These are phyloP conservation scores for Sesia apiformis DNA, from an alignment of 2,888 invertebrate species.

Conservation along the genomic window DNA sequence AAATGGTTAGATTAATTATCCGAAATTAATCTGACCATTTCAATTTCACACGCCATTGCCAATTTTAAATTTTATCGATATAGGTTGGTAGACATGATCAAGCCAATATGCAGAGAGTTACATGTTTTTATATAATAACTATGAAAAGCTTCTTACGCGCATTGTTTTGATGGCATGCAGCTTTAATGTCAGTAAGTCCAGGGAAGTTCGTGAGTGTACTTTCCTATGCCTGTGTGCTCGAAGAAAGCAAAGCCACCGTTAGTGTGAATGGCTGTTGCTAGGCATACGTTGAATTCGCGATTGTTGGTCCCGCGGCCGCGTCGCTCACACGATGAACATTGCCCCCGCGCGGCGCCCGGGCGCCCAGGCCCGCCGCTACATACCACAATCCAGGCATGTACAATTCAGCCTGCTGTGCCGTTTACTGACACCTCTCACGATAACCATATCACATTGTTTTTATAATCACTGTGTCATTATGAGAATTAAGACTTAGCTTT, in stretches of 20 bases:
- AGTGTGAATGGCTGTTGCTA: conserved; percentile 45
- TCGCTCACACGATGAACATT: conserved; percentile 71
- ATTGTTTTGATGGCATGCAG: background rate
- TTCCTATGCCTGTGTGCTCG: conserved; percentile 40
- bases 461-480: conserved; percentile 18
- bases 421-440: conserved; percentile 38
- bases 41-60: too few relatives aligned
- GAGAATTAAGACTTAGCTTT: background rate
- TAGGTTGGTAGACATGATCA: too few relatives aligned
- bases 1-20: too few relatives aligned
- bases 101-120: too few relatives aligned
- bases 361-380: conserved; percentile 12
- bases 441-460: conserved; percentile 27
- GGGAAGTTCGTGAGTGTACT: conserved; percentile 14
- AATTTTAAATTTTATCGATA: too few relatives aligned
- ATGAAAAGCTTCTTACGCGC: too few relatives aligned
- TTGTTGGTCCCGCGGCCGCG: conserved; percentile 53
- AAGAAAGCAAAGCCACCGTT: conserved; percentile 45
- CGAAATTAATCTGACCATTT: too few relatives aligned
- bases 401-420: conserved; percentile 10
- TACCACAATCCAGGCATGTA: background rate
- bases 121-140: too few relatives aligned
- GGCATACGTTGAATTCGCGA: conserved; percentile 66
- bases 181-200: background rate
- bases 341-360: conserved; percentile 38